Base-by-base conservation (phyloP, 64 coral and sea anemone species). In the Montipora efflorescens region DNA sequence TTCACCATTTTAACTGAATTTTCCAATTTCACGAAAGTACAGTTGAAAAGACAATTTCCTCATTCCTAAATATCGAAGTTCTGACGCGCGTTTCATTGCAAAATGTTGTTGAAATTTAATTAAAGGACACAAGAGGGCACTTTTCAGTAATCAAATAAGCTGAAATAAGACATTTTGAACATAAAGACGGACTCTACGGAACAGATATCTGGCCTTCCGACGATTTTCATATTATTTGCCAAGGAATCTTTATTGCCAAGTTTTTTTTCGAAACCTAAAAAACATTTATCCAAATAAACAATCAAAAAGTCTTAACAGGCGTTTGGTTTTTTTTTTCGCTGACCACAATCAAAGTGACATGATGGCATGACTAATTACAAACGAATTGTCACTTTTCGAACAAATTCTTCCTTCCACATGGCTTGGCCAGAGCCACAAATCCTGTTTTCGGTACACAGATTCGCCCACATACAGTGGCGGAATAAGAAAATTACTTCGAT, bases 371-470 rank as follows among this genome's bases (percentile, higher is more conserved):
- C 82, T 86, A 86, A 86, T 86, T 86, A 86, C 18, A 86, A 86
- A 86, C 18, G 47, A 46, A 86, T 71, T 86, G 82, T 86, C 82
- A 72, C 16, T 86, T 86, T 86, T 49, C 71, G 82, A 71, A 20
- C 62, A 86, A 86, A 86, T 86, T 89, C 76, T 89, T 79, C 36
- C 3, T 19, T 59, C 50, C 87, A 89, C 77, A 72, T 89, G 87
- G 87, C 87, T 78, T 72, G 48, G 50, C 49, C 75, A 69, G 76
- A 80, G 49, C 90, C 79, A 70, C 58, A 90, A 95, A 90, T 90
- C 77, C 59, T 90, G 88, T 85, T 85, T 36, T 95, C 59, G 81
- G 90, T 88, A 95, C 48, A 92, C 81, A 88, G 74, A 73, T 88
- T 74, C 48, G 66, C 87, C 72, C 72, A 76, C 76, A 74, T 88